Base-by-base conservation (phyloP, 53 echinoderm and acorn worm species). In the Pentamera pediparva region DNA sequence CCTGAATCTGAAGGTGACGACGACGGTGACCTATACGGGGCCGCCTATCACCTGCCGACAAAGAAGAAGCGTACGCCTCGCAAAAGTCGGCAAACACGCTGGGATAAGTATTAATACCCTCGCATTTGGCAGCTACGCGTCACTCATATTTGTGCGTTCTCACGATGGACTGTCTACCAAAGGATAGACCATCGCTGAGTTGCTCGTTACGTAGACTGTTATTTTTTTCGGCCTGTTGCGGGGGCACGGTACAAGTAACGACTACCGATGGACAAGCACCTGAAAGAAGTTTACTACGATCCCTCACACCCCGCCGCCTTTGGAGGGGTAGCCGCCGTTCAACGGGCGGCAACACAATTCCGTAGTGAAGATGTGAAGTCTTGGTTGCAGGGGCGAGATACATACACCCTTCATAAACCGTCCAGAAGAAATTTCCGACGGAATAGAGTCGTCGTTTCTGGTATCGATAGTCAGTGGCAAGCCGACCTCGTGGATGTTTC, bases 181-280 rank as follows among this genome's bases (percentile, higher is more conserved):
- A 11, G 52, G 25, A 52, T 6, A 15, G 15, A 22, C 27, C n/a
- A 6, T 22, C 9, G 60, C 3, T 60, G 28, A n/a, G 5, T 9
- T 60, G 26, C 7, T 13, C 36, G 38, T 40, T 65, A 65, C 65
- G 41, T 21, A 36, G 39, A n/a, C 18, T 65, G 8, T 36, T 65
- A 19, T 65, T 38, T 40, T 6, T 72, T 2, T 81, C 47, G 19
- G 81, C 85, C 2, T 89, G 85, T n/a, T 82, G 85, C 50, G 62
- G 48, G 26, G 77, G 81, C 31, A 78, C 47, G 18, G 48, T 86
- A 0, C 37, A 75, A 47, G 61, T 50, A 28, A 30, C 35, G 0
- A 70, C 65, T 20, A 20, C 53, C 27, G 81, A 65, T 85, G 79
- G 81, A 81, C 13, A 29, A 71, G 36, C 52, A 75, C 21, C 35